These are phyloP conservation scores for Megalonaias nervosa DNA, from an alignment of 1,140 invertebrate species.

Conservation along the genomic window DNA sequence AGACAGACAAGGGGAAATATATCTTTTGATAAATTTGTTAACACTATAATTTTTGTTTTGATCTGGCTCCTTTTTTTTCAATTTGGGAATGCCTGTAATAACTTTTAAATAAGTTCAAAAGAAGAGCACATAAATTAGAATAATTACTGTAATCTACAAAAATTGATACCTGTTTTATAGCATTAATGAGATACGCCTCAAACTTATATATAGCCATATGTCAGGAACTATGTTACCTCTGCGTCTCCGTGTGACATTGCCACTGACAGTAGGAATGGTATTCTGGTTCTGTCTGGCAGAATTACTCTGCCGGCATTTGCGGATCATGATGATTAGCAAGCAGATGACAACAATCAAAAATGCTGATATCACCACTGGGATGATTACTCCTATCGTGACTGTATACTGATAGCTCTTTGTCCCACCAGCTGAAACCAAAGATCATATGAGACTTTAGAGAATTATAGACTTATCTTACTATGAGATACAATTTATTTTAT, in stretches of 20 bases:
- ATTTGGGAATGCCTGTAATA: too few relatives aligned
- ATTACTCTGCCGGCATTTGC: conserved; percentile 34
- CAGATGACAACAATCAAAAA: conserved; percentile 52
- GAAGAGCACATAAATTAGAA: too few relatives aligned
- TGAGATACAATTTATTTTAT: too few relatives aligned
- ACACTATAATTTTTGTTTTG: too few relatives aligned
- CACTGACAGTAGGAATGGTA: conserved; percentile 27
- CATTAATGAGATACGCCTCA: neutral
- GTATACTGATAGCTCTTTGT: conserved; percentile 38
- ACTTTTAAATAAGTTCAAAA: too few relatives aligned
- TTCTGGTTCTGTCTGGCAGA: neutral
- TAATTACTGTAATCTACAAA: too few relatives aligned
- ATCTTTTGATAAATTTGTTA: too few relatives aligned
- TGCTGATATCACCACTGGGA: conserved; percentile 46
- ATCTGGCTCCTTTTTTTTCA: too few relatives aligned
- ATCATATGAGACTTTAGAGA: too few relatives aligned
- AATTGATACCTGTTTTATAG: too few relatives aligned
- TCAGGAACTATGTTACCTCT: conserved; percentile 10
- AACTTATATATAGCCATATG: neutral
- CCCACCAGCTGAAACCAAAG: neutral
- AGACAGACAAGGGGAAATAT: too few relatives aligned
- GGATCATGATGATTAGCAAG: conserved; percentile 48
- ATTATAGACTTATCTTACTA: too few relatives aligned
- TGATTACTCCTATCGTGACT: conserved; percentile 45
- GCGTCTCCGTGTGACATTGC: conserved; percentile 18